Evolutionary conservation across 2,888 invertebrate species (phyloP), one percentile per base, ranked within the genome.

Genomic region (Agrilus mali): DNA sequence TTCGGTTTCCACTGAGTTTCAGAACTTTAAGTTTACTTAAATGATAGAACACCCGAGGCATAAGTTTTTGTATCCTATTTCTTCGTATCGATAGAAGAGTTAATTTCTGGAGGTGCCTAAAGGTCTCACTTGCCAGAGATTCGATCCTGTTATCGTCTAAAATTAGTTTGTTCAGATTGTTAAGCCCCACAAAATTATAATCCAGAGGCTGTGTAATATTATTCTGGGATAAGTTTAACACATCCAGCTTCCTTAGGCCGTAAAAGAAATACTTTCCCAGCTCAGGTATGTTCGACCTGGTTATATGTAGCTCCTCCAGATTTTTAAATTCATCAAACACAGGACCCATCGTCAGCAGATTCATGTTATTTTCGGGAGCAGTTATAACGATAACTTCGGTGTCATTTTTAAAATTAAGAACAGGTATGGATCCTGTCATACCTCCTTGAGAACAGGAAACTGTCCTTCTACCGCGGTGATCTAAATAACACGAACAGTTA

Each of bases 261-360:
- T 80, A 86, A 61, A 88, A 86, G 13, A 86, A 81, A 55, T 82
- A 78, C 48, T 78, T 74, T 1, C 87, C 88, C 47, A 88, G 79
- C 33, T 82, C 81, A 4, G 87, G 87, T 33, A 88, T 69, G 58
- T 83, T 82, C 0, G 86, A 86, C 53, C 79, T 76, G n/a, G 77
- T 77, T 40, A 86, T 83, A 57, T 80, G 80, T 10, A 88, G 68
- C 64, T 84, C 82, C 61, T 81, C 77, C 20, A 88, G 69, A 43
- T 67, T 63, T 36, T 61, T 58, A 53, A 72, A 71, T 35, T 60
- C 60, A 31, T 59, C 72, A 56, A 86, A 80, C 33, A 80, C 76
- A 7, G 83, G 81, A 15, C 84, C 84, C 53, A 86, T 80, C 17
- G 80, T 80, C 39, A 86, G 70, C 40, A 70, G 66, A 60, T 84